Evolutionary conservation across 2,797 vertebrate species (phyloP), one percentile per base, ranked within the genome.

Genomic region (Balearica regulorum): DNA sequence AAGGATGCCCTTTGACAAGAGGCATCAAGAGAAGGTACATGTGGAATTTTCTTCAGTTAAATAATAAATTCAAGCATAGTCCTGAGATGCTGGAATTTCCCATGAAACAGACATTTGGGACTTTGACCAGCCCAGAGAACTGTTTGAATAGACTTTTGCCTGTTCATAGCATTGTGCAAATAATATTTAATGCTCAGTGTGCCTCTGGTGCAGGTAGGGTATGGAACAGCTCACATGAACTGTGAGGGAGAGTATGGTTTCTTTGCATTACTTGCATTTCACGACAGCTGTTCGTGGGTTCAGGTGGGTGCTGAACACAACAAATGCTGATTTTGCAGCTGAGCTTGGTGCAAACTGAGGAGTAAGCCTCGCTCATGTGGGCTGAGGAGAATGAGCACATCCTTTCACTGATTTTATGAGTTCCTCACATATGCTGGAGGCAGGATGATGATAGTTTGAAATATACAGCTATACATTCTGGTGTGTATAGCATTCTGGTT

Each of bases 131-230:
- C 13, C 37, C 43, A 53, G 39, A 13, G 39, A 54, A 62, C 10
- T 3, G 18, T 53, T 37, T 58, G 58, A 54, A 33, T 53, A 22
- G 46, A 18, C 20, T 43, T 86, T 65, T 46, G 9, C 57, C 28
- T 1, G 1, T 26, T 72, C 22, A 4, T 5, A 53, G 11, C 16
- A 19, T 24, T 75, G 29, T 41, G 33, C 19, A 87, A 70, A 60
- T 26, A 10, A 25, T 19, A 0, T 49, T 68, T 22, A 29, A 26
- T 1, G 2, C 9, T 37, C 33, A 24, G 19, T 0, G 0, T 26
- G 54, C 54, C n/a, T 68, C 48, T 77, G 72, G 28, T 5, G 1
- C 26, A 54, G 41, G 49, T 81, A 39, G 61, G 72, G 61, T 25
- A 57, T 39, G n/a, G 57, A 76, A 41, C 8, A 57, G 29, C 12